A percentile compares a stretch with the other conserved stretches of the same genome.
Conservation (phyloP, 2,888 invertebrate genomes). For the Tetragonisca angustula region DNA sequence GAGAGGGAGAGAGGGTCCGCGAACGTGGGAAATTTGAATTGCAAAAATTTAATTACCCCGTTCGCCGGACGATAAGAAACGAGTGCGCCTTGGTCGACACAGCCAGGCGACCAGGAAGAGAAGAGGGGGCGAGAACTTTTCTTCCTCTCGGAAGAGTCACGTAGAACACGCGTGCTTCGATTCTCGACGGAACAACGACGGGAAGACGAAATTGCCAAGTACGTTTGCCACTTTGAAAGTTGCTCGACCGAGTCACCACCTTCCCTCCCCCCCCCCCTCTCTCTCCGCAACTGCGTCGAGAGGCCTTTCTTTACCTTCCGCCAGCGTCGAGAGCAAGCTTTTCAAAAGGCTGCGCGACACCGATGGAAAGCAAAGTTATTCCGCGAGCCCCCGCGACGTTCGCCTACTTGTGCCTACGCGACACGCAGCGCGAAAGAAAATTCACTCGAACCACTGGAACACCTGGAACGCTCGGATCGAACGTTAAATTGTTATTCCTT, state of each 20-base stretch:
- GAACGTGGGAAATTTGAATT: conserved; percentile 22
- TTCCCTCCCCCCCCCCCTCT: too few relatives aligned
- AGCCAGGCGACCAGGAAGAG: too few relatives aligned
- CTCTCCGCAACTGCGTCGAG: conserved; percentile 10
- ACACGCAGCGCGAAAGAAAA: too few relatives aligned
- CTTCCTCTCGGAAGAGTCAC: conserved; percentile 20
- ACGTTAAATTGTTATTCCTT: too few relatives aligned
- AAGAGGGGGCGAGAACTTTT: too few relatives aligned
- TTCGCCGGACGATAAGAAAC: background rate
- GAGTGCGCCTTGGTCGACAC: too few relatives aligned
- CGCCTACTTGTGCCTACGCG: background rate
- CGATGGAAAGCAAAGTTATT: conserved; percentile 11
- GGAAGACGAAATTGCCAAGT: conserved; percentile 9
- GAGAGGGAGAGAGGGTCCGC: background rate
- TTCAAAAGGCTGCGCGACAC: conserved; percentile 15
- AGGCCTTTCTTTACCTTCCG: conserved; percentile 21
- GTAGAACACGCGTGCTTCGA: conserved; percentile 40
- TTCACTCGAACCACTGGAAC: too few relatives aligned
- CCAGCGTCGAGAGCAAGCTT: background rate
- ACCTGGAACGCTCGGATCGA: too few relatives aligned
- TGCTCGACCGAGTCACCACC: background rate
- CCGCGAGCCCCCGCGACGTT: background rate
- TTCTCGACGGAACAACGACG: conserved; percentile 22
- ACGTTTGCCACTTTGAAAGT: background rate
- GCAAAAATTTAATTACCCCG: conserved; percentile 30